Base-by-base conservation (phyloP, 2,113 vertebrate species). In the Hippocampus comes region DNA sequence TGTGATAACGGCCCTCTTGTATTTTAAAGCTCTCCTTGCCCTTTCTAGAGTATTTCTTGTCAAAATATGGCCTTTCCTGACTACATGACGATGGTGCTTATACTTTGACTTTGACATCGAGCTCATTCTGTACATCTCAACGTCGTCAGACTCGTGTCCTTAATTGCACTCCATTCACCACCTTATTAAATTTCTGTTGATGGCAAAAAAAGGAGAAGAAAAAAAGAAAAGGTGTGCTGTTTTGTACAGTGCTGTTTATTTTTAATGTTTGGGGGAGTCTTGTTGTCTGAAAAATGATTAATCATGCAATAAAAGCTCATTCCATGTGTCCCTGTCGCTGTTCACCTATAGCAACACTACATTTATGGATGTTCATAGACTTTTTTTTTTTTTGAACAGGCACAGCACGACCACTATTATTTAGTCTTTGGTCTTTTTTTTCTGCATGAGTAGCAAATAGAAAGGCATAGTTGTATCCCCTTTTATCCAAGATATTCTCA, bases 281-380 rank as follows among this genome's bases (percentile, higher is more conserved):
- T 91, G 91, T 91, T 88, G 91, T 92, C 91, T 92, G 90, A 92
- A 91, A 91, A 93, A 91, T 90, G 78, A 90, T 87, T 91, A 90
- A 92, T 90, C 87, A 89, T 91, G 90, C 91, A 93, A 93, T 93
- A 93, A 93, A 93, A 90, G 83, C 21, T 89, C 90, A 92, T 92
- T 91, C 86, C 91, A 91, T 86, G 81, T 41, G 72, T 80, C 59
- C 77, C 76, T 68, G 88, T 90, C 82, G 87, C 79, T 64, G 75
- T 76, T 79, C 70, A 68, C 70, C 55, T 89, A 81, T 82, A 76
- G 87, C 71, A 68, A 68, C 64, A 43, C 49, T 30, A 53, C 46
- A 38, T 21, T 64, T 43, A 41, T 46, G 41, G n/a, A 46, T 3
- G n/a, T 23, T 46, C 17, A 17, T 6, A n/a, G 12, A n/a, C 8